phyloP scores from a whole-genome alignment of 2,888 invertebrate species.

The Carabus problematicus region DNA sequence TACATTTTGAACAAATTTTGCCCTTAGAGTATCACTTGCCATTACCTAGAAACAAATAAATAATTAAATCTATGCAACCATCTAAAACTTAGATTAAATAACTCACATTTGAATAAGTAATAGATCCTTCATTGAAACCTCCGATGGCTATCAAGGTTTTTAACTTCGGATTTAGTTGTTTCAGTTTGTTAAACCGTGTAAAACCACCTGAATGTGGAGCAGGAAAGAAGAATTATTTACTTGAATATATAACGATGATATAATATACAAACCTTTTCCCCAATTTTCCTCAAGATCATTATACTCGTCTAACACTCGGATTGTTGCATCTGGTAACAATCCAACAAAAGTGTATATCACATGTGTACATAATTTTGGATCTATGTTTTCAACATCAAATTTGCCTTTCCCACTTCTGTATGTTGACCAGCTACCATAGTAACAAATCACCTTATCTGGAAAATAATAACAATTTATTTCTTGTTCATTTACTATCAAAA shows the following conservation, averaged over 20 bases:
- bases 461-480: conserved; percentile 40
- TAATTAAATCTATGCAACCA: conserved; percentile 16
- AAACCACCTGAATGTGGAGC: conserved; percentile 60
- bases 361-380: conserved; percentile 76
- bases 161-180: conserved; percentile 60
- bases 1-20: conserved; percentile 65
- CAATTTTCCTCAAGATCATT: conserved; percentile 66
- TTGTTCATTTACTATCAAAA: neutral
- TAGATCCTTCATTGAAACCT: conserved; percentile 68
- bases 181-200: conserved; percentile 63
- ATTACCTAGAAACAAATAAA: conserved; percentile 54
- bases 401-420: conserved; percentile 71
- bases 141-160: conserved; percentile 73
- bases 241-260: neutral
- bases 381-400: conserved; percentile 71
- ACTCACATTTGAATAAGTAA: conserved; percentile 20
- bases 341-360: conserved; percentile 78
- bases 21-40: conserved; percentile 59
- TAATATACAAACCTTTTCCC: conserved; percentile 26
- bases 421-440: conserved; percentile 79
- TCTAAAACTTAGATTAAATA: neutral
- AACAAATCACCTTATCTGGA: conserved; percentile 73
- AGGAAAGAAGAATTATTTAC: neutral
- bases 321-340: conserved; percentile 62
- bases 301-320: conserved; percentile 66